These are phyloP conservation scores for Zeugodacus cucurbitae DNA, from an alignment of 1,140 invertebrate genomes.

Conservation along the genomic window DNA sequence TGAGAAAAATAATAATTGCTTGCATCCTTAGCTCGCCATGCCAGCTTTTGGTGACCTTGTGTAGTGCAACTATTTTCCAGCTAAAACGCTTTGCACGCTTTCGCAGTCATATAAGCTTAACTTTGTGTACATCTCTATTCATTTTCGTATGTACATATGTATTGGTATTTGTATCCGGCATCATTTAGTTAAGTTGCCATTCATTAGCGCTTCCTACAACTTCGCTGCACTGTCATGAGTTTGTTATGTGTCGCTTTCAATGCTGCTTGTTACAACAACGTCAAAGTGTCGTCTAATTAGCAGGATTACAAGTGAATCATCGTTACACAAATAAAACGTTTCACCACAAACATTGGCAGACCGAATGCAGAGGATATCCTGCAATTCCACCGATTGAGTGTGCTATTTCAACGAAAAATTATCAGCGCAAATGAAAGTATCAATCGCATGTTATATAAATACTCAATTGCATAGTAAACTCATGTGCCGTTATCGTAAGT, in stretches of 20 bases:
- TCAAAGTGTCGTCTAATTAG: conserved; percentile 17
- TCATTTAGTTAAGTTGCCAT: not conserved
- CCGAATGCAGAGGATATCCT: not conserved
- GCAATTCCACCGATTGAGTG: not conserved
- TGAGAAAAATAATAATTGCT: conserved; percentile 33
- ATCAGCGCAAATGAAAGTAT: not conserved
- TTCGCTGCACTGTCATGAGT: not conserved
- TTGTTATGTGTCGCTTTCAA: not conserved
- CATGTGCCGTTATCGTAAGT: no score
- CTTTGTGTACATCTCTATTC: not conserved
- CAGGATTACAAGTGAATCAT: conserved; percentile 24
- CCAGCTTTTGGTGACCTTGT: not conserved
- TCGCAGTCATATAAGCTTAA: not conserved
- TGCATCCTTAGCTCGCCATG: not conserved
- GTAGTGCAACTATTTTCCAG: not conserved
- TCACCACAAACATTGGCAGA: not conserved
- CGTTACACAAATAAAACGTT: conserved; percentile 3
- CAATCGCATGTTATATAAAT: no score
- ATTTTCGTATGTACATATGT: not conserved
- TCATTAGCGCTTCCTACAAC: not conserved
- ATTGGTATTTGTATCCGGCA: not conserved
- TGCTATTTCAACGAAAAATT: not conserved
- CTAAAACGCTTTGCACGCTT: not conserved
- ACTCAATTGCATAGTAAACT: no score
- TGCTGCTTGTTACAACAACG: not conserved